Base-by-base conservation (phyloP, 2,113 vertebrate species). In the Petrocephalus microphthalmus region DNA sequence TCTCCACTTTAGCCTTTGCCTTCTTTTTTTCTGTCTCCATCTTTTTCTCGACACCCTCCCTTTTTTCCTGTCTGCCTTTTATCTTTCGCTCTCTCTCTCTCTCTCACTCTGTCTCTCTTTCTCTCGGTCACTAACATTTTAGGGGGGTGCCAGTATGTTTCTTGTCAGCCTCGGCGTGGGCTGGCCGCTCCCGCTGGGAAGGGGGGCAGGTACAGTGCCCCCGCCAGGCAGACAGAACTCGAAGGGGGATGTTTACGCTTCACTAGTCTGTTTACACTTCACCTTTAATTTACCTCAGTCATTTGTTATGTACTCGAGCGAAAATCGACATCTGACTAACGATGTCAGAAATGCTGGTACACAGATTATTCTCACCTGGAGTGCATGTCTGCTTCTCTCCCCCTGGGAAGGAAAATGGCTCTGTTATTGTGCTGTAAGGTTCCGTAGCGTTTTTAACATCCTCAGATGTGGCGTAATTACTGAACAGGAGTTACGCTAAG, bases 391-490 rank as follows among this genome's bases (percentile, higher is more conserved):
- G 81, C 5, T 83, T n/a, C 10, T 33, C 51, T n/a, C 49, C n/a
- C 53, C 51, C 49, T 54, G 51, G 83, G 83, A 85, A 25, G 51
- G 29, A 37, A 86, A 57, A 86, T 10, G 17, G 25, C 85, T 42
- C 8, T 19, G 29, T 57, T 57, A 56, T 29, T 42, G 53, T 37
- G 2, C 17, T 11, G 47, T 29, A 29, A 25, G 53, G 96, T 95
- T 93, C 96, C 95, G 94, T 95, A 95, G 95, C 95, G 93, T 95
- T 94, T 81, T 94, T 92, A 94, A 95, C 92, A 94, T 85, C 83
- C 83, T 95, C 93, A 94, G 93, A 95, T 94, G 93, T 92, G 94
- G 94, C 93, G 92, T 96, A 95, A 96, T 96, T 96, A 96, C 93
- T 95, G 94, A 95, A 94, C 94, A 95, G 94, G 93, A 94, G 94